Base-by-base conservation (phyloP, 1,140 invertebrate genomes). In the Drosophila saltans region DNA sequence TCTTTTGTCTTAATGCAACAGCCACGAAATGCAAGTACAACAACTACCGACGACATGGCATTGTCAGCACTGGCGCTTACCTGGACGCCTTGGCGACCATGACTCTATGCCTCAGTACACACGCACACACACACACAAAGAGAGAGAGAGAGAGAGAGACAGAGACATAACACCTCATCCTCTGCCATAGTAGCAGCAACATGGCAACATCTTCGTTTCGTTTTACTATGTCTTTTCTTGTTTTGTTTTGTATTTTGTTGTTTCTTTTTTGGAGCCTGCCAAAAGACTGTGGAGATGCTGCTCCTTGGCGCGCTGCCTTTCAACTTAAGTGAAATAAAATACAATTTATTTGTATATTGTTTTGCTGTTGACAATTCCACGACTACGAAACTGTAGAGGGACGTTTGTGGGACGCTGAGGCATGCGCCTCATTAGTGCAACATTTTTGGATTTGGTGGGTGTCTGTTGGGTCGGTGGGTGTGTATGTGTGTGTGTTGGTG, bases 321-420 rank as follows among this genome's bases (percentile, higher is more conserved):
- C 72, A 81, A 76, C 79, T 81, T 76, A 81, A 81, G 79, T 81
- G 80, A 81, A 81, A 81, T 81, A 81, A 81, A 81, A 81, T 81
- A 81, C 79, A 81, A 81, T 81, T 81, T 81, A 81, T 81, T 81
- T 81, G 79, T 81, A 73, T 81, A 81, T 81, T 81, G 79, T 81
- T 81, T 81, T 81, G 79, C 73, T 81, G 78, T 81, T 81, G 78
- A 72, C 78, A 81, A 81, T 81, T 69, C 48, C 71, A 58, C 66
- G 67, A 71, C 59, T 72, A 43, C 61, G 63, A 28, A 28, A 24
- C 41, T 26, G 26, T 36, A 36, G 6, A 36, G 33, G 33, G 6
- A 36, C 33, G 33, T 36, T 36, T 36, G 6, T 9, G 16, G 24
- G 8, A 26, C n/a, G 30, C 7, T 16, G 11, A 40, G 62, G 75